A percentile compares a stretch with the other conserved stretches of the same genome.
Evolutionary conservation across 2,797 vertebrate species (phyloP).

Genomic region (Siniperca scherzeri): DNA sequence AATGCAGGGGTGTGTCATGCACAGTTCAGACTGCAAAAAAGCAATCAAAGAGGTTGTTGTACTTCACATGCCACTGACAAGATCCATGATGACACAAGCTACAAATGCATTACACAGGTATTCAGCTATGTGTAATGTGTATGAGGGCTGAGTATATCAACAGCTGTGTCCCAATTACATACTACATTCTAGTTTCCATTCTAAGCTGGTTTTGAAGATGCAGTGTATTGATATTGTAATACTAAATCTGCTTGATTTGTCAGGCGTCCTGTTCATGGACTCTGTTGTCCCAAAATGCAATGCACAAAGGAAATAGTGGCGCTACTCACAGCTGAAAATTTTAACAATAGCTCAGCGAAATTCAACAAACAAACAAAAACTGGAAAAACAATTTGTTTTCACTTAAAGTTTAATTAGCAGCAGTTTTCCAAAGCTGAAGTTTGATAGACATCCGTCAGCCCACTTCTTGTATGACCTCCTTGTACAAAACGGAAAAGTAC

Average conservation of each 20-base stretch:
- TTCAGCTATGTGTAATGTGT: slow-evolving; percentile 4
- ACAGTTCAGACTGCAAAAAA: slow-evolving; percentile 29
- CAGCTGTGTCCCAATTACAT: slow-evolving; percentile 10
- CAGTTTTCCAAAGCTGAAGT: background rate
- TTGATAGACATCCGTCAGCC: slow-evolving; percentile 18
- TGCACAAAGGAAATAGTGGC: background rate
- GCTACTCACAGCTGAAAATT: background rate
- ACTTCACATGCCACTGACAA: slow-evolving; percentile 37
- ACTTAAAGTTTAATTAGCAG: slow-evolving; percentile 19
- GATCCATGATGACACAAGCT: slow-evolving; percentile 19
- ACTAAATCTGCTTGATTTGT: slow-evolving; percentile 10
- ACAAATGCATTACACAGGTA: slow-evolving; percentile 42
- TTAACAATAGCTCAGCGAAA: background rate
- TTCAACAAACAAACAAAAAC: slow-evolving; percentile 12
- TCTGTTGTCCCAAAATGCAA: background rate
- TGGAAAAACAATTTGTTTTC: background rate
- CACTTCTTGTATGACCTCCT: background rate
- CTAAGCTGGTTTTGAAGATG: slow-evolving; percentile 15
- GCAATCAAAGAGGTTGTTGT: slow-evolving; percentile 24
- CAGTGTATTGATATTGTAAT: background rate
- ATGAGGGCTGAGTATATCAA: background rate
- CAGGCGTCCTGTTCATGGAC: background rate
- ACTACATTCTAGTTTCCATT: background rate
- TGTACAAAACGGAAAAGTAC: background rate
- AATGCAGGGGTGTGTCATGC: slow-evolving; percentile 28